Base-by-base conservation (phyloP, 2,113 vertebrate genomes). In the Pseudorasbora parva region DNA sequence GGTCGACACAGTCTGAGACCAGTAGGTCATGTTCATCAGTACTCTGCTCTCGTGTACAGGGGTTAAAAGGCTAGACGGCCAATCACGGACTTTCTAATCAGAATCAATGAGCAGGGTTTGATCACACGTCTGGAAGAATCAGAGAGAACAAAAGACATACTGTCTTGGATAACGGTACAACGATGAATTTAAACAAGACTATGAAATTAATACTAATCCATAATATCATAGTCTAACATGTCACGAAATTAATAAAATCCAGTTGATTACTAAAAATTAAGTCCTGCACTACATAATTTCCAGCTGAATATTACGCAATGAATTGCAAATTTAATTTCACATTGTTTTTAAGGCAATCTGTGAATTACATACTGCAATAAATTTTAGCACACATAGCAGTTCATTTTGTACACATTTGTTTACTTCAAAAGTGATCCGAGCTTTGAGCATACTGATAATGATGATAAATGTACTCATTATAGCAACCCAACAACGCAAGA, bases 21-120 rank as follows among this genome's bases (percentile, higher is more conserved):
- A 47, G 66, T 23, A 76, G 86, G 86, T 87, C 86, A 87, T 25
- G 86, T 85, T 87, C 86, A 87, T 37, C 43, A 30, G 37, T 37
- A 69, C 47, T 57, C 47, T 78, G 74, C 57, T 64, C 78, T 73
- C 62, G 73, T 47, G 68, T 64, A 72, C 74, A 64, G 74, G 64
- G 82, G 60, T 69, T 69, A 81, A 43, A 27, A 76, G 80, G 83
- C 33, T 80, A 69, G 81, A 54, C 47, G 56, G 37, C 78, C 75
- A 85, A 82, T 85, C 74, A 60, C 37, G 54, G n/a, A 47, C 49
- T 45, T 83, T 83, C 37, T 78, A 30, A 45, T 68, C 43, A 47
- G 27, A 82, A 80, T 66, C 84, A 74, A 30, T 14, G 51, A 78
- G 59, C 11, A 59, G 33, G 75, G 33, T 78, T 78, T 59, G n/a